Evolutionary conservation across 2,797 vertebrate genomes (phyloP).

Genomic region (Chromis chromis): DNA sequence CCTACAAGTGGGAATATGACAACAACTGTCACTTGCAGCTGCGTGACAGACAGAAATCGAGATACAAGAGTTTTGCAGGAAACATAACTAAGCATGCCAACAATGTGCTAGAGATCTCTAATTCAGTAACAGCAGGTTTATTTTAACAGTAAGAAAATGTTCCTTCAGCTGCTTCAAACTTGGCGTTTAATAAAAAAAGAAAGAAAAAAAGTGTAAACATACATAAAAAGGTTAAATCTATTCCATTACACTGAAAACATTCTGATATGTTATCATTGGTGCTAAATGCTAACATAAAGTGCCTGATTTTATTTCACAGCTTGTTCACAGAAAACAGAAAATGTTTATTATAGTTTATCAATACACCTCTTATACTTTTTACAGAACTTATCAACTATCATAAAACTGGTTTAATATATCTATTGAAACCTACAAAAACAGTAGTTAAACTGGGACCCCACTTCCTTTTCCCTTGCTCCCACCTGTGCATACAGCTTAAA

Average conservation of each 20-base stretch:
- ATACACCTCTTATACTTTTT: constrained; percentile 23
- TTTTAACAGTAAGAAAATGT: constrained; percentile 42
- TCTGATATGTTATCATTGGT: constrained; percentile 43
- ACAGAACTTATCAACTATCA: constrained; percentile 40
- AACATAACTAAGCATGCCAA: constrained; percentile 27
- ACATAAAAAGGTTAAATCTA: constrained; percentile 43
- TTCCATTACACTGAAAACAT: constrained; percentile 58
- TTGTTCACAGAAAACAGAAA: constrained; percentile 37
- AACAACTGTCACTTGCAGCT: constrained; percentile 1
- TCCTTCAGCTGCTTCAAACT: constrained; percentile 60
- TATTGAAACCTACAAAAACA: constrained; percentile 54
- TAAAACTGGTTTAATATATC: constrained; percentile 34
- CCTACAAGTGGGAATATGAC: neutral
- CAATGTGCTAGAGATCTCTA: constrained; percentile 8
- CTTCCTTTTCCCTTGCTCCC: constrained; percentile 51
- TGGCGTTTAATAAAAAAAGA: constrained; percentile 26
- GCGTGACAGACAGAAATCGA: neutral
- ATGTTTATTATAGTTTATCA: constrained; percentile 29
- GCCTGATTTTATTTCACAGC: constrained; percentile 32
- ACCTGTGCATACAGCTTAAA: constrained; percentile 70
- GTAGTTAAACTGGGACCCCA: constrained; percentile 44
- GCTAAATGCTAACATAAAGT: constrained; percentile 45
- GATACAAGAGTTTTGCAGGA: constrained; percentile 21
- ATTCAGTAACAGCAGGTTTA: constrained; percentile 16
- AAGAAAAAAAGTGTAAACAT: constrained; percentile 18